These are phyloP conservation scores for Naso thynnoides DNA, from an alignment of 2,797 vertebrate genomes.

Conservation along the genomic window DNA sequence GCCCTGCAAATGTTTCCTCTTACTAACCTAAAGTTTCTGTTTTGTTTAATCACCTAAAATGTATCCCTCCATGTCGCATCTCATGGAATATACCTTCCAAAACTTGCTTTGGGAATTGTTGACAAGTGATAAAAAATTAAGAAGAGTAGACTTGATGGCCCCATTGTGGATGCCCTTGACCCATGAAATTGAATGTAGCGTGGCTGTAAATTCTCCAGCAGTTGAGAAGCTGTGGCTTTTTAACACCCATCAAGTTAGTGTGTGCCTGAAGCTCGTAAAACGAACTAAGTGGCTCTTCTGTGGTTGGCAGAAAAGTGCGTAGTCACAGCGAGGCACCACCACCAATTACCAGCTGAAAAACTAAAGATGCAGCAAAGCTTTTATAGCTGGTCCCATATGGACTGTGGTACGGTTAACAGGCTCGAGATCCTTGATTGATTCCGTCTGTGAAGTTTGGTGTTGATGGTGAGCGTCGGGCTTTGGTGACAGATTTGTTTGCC, in stretches of 20 bases:
- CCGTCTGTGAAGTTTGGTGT: constrained; percentile 45
- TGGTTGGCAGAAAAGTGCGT: constrained; percentile 54
- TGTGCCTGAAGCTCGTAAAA: constrained; percentile 66
- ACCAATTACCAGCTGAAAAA: constrained; percentile 66
- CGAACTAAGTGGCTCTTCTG: constrained; percentile 44
- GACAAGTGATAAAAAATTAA: constrained; percentile 62
- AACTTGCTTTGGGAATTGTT: constrained; percentile 49
- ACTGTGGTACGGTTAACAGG: constrained; percentile 31
- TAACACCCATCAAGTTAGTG: constrained; percentile 70
- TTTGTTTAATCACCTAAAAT: constrained; percentile 26
- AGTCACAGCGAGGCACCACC: constrained; percentile 60
- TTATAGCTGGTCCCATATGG: constrained; percentile 57
- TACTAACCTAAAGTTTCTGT: neutral
- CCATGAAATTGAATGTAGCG: constrained; percentile 74
- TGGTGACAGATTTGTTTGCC: constrained; percentile 34
- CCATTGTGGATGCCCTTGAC: constrained; percentile 62
- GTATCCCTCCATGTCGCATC: neutral
- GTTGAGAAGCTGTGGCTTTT: constrained; percentile 68
- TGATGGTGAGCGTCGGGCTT: constrained; percentile 11
- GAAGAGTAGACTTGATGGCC: constrained; percentile 61
- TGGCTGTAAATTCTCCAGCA: constrained; percentile 66
- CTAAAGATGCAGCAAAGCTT: constrained; percentile 53
- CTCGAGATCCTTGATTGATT: constrained; percentile 43
- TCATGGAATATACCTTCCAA: constrained; percentile 26
- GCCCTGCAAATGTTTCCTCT: too few species aligned